These are phyloP conservation scores for Zingel zingel DNA, from an alignment of 2,113 vertebrate genomes.

Conservation along the genomic window DNA sequence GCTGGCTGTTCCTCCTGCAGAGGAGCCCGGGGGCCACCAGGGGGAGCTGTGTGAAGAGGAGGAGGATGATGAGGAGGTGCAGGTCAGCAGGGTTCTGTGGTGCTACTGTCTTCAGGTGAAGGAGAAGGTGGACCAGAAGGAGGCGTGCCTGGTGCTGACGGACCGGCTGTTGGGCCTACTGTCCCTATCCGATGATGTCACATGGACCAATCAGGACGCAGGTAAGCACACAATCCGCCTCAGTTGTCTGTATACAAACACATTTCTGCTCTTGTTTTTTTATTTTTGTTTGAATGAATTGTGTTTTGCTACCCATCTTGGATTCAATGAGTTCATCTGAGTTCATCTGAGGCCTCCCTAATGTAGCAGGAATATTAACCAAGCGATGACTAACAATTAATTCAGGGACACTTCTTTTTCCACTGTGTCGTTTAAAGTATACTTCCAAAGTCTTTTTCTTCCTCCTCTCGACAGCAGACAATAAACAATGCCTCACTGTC, in stretches of 20 bases:
- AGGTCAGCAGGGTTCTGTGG: slow-evolving; percentile 88
- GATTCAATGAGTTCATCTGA: not conserved
- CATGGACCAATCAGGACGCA: slow-evolving; percentile 44
- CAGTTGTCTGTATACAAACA: not conserved
- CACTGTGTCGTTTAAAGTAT: no score
- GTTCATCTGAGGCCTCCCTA: not conserved
- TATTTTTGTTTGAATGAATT: not conserved
- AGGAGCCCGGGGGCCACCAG: slow-evolving; percentile 11
- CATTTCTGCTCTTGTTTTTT: not conserved
- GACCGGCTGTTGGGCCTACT: slow-evolving; percentile 86
- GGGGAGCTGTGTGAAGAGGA: slow-evolving; percentile 11
- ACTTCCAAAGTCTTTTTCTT: no score
- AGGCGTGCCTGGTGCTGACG: slow-evolving; percentile 90
- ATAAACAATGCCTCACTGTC: no score
- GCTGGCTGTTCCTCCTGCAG: slow-evolving; percentile 19
- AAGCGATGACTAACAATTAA: no score
- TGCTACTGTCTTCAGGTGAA: slow-evolving; percentile 89
- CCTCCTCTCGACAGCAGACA: no score
- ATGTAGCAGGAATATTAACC: no score
- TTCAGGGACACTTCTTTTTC: no score
- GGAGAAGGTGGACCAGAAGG: slow-evolving; percentile 85
- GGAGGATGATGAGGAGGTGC: not conserved
- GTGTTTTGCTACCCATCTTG: not conserved
- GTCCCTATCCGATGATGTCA: slow-evolving; percentile 41
- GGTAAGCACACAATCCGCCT: slow-evolving; percentile 41